phyloP scores from a whole-genome alignment of 2,797 vertebrate species.

The Sorex maritimensis region DNA sequence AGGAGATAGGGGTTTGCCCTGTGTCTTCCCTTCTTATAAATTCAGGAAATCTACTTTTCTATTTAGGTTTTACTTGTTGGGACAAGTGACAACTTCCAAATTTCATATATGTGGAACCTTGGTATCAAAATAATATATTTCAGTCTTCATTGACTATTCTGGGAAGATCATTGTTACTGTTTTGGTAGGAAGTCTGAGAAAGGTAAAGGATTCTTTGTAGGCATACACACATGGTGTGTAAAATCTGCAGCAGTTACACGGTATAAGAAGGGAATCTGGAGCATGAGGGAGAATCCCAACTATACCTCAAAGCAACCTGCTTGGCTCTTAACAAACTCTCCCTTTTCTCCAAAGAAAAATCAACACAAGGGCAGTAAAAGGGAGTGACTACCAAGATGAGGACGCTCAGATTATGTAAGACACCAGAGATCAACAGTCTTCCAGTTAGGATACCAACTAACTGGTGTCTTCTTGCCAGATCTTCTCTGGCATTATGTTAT shows the following conservation, averaged over 20 bases:
- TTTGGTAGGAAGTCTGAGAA: not conserved
- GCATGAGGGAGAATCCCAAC: not conserved
- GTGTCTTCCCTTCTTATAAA: not conserved
- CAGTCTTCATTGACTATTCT: not conserved
- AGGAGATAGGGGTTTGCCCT: not conserved
- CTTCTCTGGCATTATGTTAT: no score
- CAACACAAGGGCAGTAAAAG: no score
- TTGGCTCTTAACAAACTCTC: no score
- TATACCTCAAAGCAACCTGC: no score
- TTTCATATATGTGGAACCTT: not conserved
- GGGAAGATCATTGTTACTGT: not conserved
- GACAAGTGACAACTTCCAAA: not conserved
- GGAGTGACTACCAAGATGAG: no score
- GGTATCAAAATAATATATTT: no score
- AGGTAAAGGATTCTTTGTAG: not conserved
- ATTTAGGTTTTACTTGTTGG: not conserved
- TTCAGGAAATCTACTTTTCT: not conserved
- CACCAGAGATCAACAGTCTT: no score
- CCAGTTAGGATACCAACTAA: no score
- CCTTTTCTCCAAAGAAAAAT: no score
- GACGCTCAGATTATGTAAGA: no score
- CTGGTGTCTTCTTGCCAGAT: no score
- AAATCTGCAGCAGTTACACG: not conserved
- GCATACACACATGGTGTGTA: accelerated
- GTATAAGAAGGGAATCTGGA: not conserved